Conservation (phyloP, 2,113 vertebrate genomes). For the Dissostichus mawsoni region DNA sequence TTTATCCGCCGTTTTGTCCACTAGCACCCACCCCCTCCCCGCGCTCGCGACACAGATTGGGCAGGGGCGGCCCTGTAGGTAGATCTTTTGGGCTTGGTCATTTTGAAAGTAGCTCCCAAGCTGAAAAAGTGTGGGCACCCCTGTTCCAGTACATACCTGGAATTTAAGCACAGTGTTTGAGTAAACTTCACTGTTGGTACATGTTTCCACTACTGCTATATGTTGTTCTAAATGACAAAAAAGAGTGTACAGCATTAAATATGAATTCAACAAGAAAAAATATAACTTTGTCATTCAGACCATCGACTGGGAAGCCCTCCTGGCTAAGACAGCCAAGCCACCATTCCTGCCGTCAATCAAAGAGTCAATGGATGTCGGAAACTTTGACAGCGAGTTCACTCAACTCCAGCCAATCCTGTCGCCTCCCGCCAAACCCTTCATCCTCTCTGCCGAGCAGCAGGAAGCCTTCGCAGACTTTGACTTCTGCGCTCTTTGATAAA, state of each 20-base stretch:
- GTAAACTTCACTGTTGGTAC: too few relatives aligned
- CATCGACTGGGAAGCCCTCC: conserved; percentile 90
- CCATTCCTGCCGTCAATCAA: conserved; percentile 89
- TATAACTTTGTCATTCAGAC: conserved; percentile 74
- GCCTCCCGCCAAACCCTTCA: conserved; percentile 79
- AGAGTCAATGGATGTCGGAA: conserved; percentile 86
- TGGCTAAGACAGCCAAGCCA: conserved; percentile 85
- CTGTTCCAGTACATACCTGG: neutral
- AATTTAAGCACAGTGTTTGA: too few relatives aligned
- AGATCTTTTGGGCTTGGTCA: too few relatives aligned
- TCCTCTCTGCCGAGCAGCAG: conserved; percentile 86
- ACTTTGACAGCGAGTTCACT: conserved; percentile 94
- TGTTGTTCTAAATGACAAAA: neutral
- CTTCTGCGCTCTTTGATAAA: conserved; percentile 85
- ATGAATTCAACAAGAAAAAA: neutral
- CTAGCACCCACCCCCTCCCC: too few relatives aligned
- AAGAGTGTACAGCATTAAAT: neutral
- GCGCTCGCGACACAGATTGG: too few relatives aligned
- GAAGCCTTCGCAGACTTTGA: conserved; percentile 91
- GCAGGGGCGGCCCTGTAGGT: too few relatives aligned
- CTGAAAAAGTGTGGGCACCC: too few relatives aligned
- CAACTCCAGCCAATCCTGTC: conserved; percentile 88
- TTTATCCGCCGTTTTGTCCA: too few relatives aligned
- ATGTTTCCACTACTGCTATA: neutral
- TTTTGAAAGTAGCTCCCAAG: too few relatives aligned